These are phyloP conservation scores for Pteropus alecto DNA, from an alignment of 2,113 vertebrate genomes.

Conservation along the genomic window DNA sequence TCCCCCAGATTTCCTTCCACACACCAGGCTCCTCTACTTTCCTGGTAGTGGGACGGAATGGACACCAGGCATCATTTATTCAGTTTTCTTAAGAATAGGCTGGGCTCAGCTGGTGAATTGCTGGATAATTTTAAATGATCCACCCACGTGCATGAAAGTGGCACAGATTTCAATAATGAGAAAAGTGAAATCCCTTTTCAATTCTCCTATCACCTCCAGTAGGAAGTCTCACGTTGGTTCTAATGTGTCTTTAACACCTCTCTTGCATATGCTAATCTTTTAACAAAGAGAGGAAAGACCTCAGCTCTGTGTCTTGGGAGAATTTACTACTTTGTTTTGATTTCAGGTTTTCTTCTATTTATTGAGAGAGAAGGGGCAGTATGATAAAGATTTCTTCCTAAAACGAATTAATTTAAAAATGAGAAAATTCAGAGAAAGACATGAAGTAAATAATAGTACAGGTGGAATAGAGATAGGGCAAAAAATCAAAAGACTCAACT, in stretches of 20 bases:
- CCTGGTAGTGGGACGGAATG: accelerated
- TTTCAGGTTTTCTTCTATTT: not conserved
- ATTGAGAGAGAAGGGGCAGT: not conserved
- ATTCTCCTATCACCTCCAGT: not conserved
- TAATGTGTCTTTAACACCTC: accelerated
- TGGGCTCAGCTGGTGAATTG: not conserved
- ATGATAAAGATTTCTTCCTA: not conserved
- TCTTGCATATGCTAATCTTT: not conserved
- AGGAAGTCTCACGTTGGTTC: not conserved
- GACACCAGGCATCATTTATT: not conserved
- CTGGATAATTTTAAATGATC: not conserved
- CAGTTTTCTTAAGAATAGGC: not conserved
- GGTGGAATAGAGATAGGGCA: not conserved
- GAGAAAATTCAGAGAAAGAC: not conserved
- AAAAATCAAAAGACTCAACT: not conserved
- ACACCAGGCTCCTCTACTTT: accelerated
- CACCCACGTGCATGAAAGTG: not conserved
- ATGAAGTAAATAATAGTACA: not conserved
- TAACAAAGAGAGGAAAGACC: not conserved
- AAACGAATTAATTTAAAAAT: not conserved
- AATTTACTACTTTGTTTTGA: not conserved
- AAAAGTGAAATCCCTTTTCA: not conserved
- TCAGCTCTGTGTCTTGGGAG: not conserved
- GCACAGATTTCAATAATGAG: not conserved
- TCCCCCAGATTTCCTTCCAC: not conserved